Evolutionary conservation across 53 echinoderm and acorn worm species (phyloP), one percentile per base, ranked within the genome.

Genomic region (Apostichopus leukothele): DNA sequence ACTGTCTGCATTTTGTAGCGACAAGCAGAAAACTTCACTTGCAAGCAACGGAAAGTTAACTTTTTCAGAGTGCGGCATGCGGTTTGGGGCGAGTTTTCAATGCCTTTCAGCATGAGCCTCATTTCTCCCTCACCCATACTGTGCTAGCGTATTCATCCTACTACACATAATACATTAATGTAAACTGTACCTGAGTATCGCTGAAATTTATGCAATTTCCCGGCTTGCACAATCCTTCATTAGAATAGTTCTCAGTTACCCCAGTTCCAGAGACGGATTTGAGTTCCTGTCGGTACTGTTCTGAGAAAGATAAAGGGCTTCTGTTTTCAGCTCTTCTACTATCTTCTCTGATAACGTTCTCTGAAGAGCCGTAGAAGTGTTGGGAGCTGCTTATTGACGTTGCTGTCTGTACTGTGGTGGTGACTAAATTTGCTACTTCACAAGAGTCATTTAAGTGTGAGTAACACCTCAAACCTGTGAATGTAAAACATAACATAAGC

Each of bases 381-480:
- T 16, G 11, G 63, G 63, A 63, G 16, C 4, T 16, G 16, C 63
- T 63, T 63, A 16, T 6, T 16, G 16, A 63, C 6, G 63, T 63
- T 16, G 16, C 63, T 63, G 63, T 63, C 63, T 13, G 63, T 63
- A n/a, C n/a, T n/a, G 63, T 13, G 11, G 63, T 63, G 63, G 63
- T 63, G 63, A 16, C 63, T 16, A 63, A 63, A 63, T 63, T 12
- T 39, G 39, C 39, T 25, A 83, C n/a, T 14, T 90, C 78, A 59
- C 88, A 90, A 73, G 55, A 60, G 52, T 83, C 54, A 14, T 88
- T 76, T 9, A 60, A 14, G 54, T 93, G 90, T 20, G 83, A 88
- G 80, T 88, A 93, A 63, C 93, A 93, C 75, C 93, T 83, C 39
- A 93, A 55, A 52, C 93, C 93, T 92, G 50, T 50, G 1, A 39